These are phyloP conservation scores for Mylabris sibirica DNA, from an alignment of 2,888 invertebrate species.

Conservation along the genomic window DNA sequence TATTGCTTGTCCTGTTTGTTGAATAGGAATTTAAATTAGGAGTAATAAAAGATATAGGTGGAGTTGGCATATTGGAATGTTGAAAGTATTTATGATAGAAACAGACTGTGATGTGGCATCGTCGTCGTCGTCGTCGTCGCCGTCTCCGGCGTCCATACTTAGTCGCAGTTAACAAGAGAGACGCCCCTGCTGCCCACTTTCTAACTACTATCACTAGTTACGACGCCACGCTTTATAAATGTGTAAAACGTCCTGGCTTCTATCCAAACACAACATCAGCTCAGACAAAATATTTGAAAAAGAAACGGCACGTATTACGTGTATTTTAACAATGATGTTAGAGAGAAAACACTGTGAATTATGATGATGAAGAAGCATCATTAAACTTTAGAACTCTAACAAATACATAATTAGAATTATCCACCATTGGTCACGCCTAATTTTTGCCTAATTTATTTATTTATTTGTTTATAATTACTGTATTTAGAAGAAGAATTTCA, in stretches of 20 bases:
- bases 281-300: conserved; percentile 53
- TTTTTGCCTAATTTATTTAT: background rate
- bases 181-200: conserved; percentile 28
- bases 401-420: background rate
- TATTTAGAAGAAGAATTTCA: too few species aligned
- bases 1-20: background rate
- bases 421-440: background rate
- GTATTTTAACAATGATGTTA: background rate
- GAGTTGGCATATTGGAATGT: conserved; percentile 4
- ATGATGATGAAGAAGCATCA: background rate
- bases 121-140: conserved; percentile 35
- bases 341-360: background rate
- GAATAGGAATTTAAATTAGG: background rate
- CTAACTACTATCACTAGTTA: conserved; percentile 28
- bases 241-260: conserved; percentile 47
- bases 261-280: conserved; percentile 52
- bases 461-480: background rate
- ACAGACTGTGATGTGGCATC: conserved; percentile 22
- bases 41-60: conserved; percentile 1
- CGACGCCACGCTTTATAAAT: conserved; percentile 41
- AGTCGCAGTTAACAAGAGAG: conserved; percentile 43
- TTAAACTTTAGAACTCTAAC: background rate
- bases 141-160: conserved; percentile 45
- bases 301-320: conserved; percentile 11
- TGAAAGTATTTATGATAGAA: conserved; percentile 24